Conservation (phyloP, 2,113 vertebrate species). For the Romanogobio albipinnatus region DNA sequence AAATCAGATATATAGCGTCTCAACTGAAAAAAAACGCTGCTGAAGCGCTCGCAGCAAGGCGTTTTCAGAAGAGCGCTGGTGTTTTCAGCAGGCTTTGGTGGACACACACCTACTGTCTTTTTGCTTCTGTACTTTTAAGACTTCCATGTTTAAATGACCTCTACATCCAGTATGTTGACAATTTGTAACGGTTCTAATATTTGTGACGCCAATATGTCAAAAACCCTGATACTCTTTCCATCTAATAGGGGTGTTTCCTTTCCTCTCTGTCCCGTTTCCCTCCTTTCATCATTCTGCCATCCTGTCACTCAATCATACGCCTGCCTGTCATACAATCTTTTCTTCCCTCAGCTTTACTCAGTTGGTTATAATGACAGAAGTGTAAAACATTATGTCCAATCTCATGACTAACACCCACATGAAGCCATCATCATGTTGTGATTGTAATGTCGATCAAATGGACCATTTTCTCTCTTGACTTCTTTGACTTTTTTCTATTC, state of each 20-base stretch:
- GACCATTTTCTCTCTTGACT: conserved; percentile 23
- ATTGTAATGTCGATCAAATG: conserved; percentile 28
- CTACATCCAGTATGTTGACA: neutral
- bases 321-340: conserved; percentile 10
- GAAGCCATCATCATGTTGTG: conserved; percentile 16
- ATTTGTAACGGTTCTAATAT: neutral
- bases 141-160: neutral
- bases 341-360: conserved; percentile 10
- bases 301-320: conserved; percentile 4
- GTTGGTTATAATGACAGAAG: conserved; percentile 23
- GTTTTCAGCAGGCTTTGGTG: no score
- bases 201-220: conserved; percentile 1
- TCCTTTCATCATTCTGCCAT: conserved; percentile 19
- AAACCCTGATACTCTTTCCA: conserved; percentile 40
- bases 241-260: conserved; percentile 40
- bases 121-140: neutral
- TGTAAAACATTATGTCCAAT: conserved; percentile 16
- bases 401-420: conserved; percentile 25
- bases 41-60: no score
- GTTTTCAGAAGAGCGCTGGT: no score
- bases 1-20: no score
- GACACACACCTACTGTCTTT: neutral
- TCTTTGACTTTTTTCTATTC: neutral
- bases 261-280: conserved; percentile 11
- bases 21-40: no score